A percentile compares a stretch with the other conserved stretches of the same genome.
phyloP scores from a whole-genome alignment of 2,113 vertebrate genomes.

The Murina feae region DNA sequence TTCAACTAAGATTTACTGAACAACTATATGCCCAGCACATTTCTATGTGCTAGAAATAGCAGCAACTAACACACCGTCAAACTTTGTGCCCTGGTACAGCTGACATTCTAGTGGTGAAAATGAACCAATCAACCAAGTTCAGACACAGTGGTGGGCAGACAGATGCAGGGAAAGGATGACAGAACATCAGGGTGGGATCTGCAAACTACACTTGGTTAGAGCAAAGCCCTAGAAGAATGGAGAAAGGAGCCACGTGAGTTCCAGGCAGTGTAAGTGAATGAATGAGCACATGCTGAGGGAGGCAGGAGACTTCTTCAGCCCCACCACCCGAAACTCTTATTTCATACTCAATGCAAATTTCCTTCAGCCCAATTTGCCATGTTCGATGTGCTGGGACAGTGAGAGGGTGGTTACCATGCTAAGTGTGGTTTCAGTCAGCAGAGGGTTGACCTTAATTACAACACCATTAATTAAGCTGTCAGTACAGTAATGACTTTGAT shows the following conservation, averaged over 20 bases:
- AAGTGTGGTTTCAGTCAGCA: not conserved
- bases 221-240: not conserved
- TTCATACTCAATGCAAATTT: not conserved
- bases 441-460: constrained; percentile 51
- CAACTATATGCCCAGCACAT: fast-evolving
- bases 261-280: not conserved
- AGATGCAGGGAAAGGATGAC: not conserved
- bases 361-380: not conserved
- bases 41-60: not conserved
- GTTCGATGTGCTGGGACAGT: not conserved
- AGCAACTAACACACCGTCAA: not conserved
- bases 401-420: not conserved
- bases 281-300: not conserved
- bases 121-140: not conserved
- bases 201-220: too few relatives aligned
- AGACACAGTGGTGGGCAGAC: fast-evolving
- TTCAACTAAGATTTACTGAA: not conserved
- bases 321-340: too few relatives aligned
- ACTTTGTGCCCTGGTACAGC: not conserved
- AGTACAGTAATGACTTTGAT: not conserved
- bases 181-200: not conserved
- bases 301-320: not conserved
- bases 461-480: constrained; percentile 67
- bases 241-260: not conserved
- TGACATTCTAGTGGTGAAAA: not conserved